These are phyloP conservation scores for Apostichopus californicus DNA, from an alignment of 35 echinoderm and acorn worm species.

Conservation along the genomic window DNA sequence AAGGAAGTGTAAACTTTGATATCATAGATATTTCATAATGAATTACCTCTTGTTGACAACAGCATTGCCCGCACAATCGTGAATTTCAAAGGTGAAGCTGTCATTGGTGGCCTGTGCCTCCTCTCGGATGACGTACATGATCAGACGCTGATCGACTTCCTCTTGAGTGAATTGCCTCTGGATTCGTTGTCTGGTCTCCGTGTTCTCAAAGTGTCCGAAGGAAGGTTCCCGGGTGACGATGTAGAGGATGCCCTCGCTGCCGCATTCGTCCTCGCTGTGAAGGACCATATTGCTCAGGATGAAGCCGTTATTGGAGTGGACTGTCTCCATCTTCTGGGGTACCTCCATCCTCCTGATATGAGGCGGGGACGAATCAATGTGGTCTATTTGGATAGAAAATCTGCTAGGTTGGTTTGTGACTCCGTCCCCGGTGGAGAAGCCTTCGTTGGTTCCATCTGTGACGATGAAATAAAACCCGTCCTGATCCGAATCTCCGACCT, in stretches of 20 bases:
- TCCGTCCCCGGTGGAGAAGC: conserved; percentile 51
- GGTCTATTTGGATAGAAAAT: conserved; percentile 77
- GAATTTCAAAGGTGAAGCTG: conserved; percentile 86
- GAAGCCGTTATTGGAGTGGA: conserved; percentile 65
- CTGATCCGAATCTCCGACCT: conserved; percentile 45
- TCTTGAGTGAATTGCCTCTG: conserved; percentile 76
- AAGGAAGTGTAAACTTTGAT: too few species aligned
- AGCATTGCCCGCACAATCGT: conserved; percentile 79
- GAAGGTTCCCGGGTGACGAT: conserved; percentile 63
- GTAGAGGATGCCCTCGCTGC: conserved; percentile 60
- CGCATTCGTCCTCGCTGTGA: conserved; percentile 72
- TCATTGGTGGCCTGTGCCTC: conserved; percentile 84
- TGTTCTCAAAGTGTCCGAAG: conserved; percentile 82
- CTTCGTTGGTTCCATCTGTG: conserved; percentile 84
- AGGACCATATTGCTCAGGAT: conserved; percentile 69
- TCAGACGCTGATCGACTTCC: conserved; percentile 74
- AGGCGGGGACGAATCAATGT: conserved; percentile 64
- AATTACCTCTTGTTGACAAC: conserved; percentile 76
- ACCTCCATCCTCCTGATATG: conserved; percentile 54
- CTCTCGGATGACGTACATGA: conserved; percentile 88
- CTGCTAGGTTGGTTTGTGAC: conserved; percentile 56
- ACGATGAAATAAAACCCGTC: conserved; percentile 83
- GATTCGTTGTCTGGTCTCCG: conserved; percentile 60
- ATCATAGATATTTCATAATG: too few species aligned
- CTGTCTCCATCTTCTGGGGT: conserved; percentile 72